Evolutionary conservation across 2,113 vertebrate species (phyloP), one percentile per base, ranked within the genome.

Genomic region (Percina caprodes): DNA sequence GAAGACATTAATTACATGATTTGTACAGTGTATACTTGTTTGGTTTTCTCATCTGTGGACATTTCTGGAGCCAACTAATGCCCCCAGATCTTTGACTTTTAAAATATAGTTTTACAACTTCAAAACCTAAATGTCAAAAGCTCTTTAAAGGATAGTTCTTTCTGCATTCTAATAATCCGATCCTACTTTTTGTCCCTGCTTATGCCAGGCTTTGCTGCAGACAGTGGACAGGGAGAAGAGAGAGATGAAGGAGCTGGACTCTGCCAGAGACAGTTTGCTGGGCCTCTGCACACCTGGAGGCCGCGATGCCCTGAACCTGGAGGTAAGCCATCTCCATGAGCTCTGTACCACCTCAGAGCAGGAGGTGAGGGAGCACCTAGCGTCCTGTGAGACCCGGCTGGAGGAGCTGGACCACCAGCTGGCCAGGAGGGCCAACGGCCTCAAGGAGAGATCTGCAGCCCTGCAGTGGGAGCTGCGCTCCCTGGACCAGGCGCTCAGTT

Each of bases 201-300:
- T 63, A n/a, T 46, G 15, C 10, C 88, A 96, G 95, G 95, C 94
- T 24, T 83, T 96, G 81, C 92, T 95, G 24, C 94, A 93, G 89
- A 95, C 95, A 0, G 89, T 93, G 51, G 81, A 91, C 66, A 73
- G 94, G 54, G 95, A 95, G 78, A 84, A 93, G 72, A 91, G 55
- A 23, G 94, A 95, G 75, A 92, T 95, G 92, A 84, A 45, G 74
- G 94, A 95, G 19, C 84, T 95, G 59, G 91, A 95, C 66, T 24
- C 77, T 3, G 78, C 92, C 63, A 87, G 87, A 74, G 92, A 94
- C 72, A 70, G 77, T 18, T 80, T 96, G 78, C 72, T 93, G 67
- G 35, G n/a, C n/a, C 75, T 91, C 26, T 95, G 94, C 70, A 93
- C 91, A 6, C 80, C 93, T 0, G 94, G 87, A 10, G 95, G 95